A percentile compares a stretch with the other conserved stretches of the same genome.
These are phyloP conservation scores for Motacilla tschutschensis DNA, from an alignment of 2,113 vertebrate species.

Conservation along the genomic window DNA sequence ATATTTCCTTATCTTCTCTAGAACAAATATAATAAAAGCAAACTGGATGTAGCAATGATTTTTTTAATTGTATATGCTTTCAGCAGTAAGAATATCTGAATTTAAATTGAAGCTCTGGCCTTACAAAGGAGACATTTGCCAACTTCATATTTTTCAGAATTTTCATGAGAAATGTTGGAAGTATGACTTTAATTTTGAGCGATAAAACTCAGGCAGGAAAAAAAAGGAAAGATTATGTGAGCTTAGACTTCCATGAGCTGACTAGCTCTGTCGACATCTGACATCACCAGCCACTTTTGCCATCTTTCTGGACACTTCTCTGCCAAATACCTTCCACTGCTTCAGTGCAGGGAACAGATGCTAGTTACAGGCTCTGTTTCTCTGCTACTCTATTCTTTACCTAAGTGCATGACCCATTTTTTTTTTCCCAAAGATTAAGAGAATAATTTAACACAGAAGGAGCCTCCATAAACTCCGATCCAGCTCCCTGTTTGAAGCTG, in stretches of 20 bases:
- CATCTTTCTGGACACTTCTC: not conserved
- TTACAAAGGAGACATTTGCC: not conserved
- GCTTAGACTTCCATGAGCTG: not conserved
- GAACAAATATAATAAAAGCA: not conserved
- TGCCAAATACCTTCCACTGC: not conserved
- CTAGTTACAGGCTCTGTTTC: not conserved
- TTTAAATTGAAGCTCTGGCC: not conserved
- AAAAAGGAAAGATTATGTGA: not conserved
- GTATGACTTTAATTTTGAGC: not conserved
- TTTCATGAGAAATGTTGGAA: not conserved
- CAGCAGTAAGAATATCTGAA: not conserved
- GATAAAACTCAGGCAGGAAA: not conserved
- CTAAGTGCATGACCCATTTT: not conserved
- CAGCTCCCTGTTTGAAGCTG: not conserved
- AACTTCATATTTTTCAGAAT: not conserved
- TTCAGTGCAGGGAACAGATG: not conserved
- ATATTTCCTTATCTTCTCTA: not conserved
- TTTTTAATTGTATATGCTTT: not conserved
- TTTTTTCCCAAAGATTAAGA: not conserved
- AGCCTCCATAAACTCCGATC: not conserved
- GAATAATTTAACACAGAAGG: not conserved
- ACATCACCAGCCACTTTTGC: not conserved
- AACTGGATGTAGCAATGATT: not conserved
- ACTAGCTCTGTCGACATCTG: not conserved
- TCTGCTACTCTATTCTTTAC: not conserved